Evolutionary conservation across 1,140 invertebrate species (phyloP), one percentile per base, ranked within the genome.

Genomic region (Brachionus plicatilis): DNA sequence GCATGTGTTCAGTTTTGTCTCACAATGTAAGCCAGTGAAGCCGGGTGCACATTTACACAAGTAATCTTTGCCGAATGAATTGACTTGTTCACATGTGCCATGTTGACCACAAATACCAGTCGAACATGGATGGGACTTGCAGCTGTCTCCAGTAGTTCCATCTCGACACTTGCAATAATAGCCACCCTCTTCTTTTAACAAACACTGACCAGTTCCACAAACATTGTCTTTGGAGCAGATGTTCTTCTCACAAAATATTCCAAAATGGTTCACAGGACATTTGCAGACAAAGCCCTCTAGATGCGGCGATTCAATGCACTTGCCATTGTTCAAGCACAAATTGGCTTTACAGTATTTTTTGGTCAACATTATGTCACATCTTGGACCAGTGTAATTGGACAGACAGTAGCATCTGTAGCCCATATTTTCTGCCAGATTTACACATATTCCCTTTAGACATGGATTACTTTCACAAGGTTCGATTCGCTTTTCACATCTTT

Each of bases 31-130:
- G 3, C 82, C 82, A 24, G 41, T 20, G 37, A 17, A 83, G 9
- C 47, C 47, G 14, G 7, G 5, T 50, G n/a, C 17, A 72, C 82
- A 83, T 17, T 29, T 53, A 47, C 82, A 83, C 24, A 27, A 50
- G 17, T 45, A 45, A 4, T 72, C n/a, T 41, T 50, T 24, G 60
- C 87, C 86, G 8, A 87, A 24, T 3, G 33, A 24, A 20, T 47
- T 9, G 11, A n/a, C 17, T 50, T 27, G 47, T 76, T 76, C 72
- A 29, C 72, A 88, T 33, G 85, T 8, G 41, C 66, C 87, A 79
- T 86, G 86, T 75, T 88, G 86, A 65, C 43, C 60, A 84, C 88
- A 88, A 0, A 86, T 87, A 12, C 85, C 70, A 6, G 65, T 70
- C 41, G 12, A 41, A 85, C 88, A 88, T 47, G 87, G 86, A 68